Percentiles rank a stretch among this genome's conserved stretches.
Evolutionary conservation across 2,113 vertebrate genomes (phyloP).

Genomic region (Typhlomys cinereus): DNA sequence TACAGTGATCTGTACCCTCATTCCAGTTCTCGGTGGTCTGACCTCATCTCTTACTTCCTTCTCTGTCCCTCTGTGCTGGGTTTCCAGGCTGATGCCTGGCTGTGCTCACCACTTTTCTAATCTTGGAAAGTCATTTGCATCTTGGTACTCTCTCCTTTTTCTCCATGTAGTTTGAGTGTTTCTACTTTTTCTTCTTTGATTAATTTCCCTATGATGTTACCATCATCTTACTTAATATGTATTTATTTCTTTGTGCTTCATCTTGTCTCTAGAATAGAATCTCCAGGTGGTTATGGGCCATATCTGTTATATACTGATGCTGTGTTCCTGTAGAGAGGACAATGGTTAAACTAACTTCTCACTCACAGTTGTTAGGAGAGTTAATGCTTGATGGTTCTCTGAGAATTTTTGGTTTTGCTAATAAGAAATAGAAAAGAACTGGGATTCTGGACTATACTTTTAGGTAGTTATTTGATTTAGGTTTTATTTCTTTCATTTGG

Average conservation of each 20-base stretch:
- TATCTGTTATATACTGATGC: neutral
- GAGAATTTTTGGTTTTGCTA: neutral
- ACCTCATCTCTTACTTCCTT: neutral
- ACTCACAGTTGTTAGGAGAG: neutral
- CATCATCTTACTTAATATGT: neutral
- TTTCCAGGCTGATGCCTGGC: neutral
- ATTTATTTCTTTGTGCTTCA: neutral
- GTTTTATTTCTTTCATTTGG: too few relatives aligned
- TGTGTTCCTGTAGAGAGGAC: neutral
- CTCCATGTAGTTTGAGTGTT: too few relatives aligned
- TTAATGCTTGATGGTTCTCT: neutral
- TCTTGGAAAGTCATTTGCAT: neutral
- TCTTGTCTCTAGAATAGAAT: neutral
- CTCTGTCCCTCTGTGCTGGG: neutral
- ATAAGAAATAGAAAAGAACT: neutral
- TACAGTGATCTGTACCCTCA: neutral
- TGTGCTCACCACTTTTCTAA: neutral
- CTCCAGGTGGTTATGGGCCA: neutral
- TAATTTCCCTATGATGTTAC: neutral
- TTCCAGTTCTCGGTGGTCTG: neutral
- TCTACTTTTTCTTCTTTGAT: neutral
- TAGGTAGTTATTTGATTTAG: neutral
- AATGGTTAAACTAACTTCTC: neutral
- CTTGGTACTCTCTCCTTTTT: neutral
- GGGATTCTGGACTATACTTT: neutral